A percentile compares a stretch with the other conserved stretches of the same genome.
Evolutionary conservation across 2,888 invertebrate genomes (phyloP).

Genomic region (Ryuthela nishihirai): DNA sequence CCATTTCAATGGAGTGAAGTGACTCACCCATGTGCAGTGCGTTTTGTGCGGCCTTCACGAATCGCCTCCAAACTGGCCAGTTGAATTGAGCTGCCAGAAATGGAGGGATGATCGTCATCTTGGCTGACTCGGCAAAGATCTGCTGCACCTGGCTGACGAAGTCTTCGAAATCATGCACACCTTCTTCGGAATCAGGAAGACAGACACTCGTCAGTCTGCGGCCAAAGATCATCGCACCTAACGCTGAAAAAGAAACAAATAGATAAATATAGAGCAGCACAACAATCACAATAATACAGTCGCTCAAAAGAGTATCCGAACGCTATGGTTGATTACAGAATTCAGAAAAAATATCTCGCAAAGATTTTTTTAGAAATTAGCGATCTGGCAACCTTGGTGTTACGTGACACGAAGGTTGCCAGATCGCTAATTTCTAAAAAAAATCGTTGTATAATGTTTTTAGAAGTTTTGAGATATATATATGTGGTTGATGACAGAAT

Average conservation of each 20-base stretch:
- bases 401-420: too few species aligned
- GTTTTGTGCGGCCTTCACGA: constrained; percentile 63
- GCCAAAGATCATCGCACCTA: constrained; percentile 44
- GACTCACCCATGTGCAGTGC: constrained; percentile 60
- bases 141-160: constrained; percentile 58
- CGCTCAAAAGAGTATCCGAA: too few species aligned
- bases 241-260: constrained; percentile 37
- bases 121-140: constrained; percentile 69
- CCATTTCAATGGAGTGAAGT: background rate
- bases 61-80: constrained; percentile 67
- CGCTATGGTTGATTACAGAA: too few species aligned
- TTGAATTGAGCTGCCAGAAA: constrained; percentile 61
- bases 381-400: too few species aligned
- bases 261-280: background rate
- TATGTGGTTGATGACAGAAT: too few species aligned
- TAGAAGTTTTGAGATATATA: too few species aligned
- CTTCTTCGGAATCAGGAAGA: constrained; percentile 1
- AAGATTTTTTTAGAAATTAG: too few species aligned
- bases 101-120: constrained; percentile 65
- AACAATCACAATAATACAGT: too few species aligned
- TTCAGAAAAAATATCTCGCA: too few species aligned
- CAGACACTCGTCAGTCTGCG: constrained; percentile 43
- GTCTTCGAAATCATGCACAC: constrained; percentile 47
- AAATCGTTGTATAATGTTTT: too few species aligned
- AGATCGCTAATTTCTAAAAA: too few species aligned